Evolutionary conservation across 2,113 vertebrate species (phyloP).

Genomic region (Nymphicus hollandicus): DNA sequence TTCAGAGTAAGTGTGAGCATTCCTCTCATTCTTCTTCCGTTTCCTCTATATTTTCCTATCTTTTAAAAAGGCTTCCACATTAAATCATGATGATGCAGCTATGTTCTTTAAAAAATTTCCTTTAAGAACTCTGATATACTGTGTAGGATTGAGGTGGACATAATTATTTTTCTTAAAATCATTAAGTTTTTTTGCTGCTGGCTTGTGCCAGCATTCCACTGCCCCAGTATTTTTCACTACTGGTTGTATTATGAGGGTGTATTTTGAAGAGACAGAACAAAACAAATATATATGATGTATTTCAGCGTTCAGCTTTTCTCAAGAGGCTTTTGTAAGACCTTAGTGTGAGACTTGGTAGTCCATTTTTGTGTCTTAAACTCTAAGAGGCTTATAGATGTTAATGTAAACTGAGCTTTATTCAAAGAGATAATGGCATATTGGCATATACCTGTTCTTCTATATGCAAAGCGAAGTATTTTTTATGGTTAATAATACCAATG

Average conservation of each 20-base stretch:
- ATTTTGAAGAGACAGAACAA: neutral
- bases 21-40: neutral
- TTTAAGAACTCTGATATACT: neutral
- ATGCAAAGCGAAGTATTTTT: neutral
- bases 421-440: neutral
- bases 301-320: neutral
- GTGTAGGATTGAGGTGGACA: neutral
- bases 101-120: neutral
- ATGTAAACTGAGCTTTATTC: neutral
- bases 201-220: neutral
- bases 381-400: neutral
- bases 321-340: neutral
- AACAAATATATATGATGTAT: neutral
- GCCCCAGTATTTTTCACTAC: neutral
- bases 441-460: neutral
- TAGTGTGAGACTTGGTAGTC: neutral
- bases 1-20: neutral
- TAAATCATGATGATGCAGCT: neutral
- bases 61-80: neutral
- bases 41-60: neutral
- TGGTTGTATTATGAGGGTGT: neutral
- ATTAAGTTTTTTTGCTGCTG: neutral
- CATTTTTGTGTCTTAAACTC: neutral
- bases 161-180: neutral
- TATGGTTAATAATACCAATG: neutral